Base-by-base conservation (phyloP, 2,113 vertebrate genomes). In the Petrocephalus microphthalmus region DNA sequence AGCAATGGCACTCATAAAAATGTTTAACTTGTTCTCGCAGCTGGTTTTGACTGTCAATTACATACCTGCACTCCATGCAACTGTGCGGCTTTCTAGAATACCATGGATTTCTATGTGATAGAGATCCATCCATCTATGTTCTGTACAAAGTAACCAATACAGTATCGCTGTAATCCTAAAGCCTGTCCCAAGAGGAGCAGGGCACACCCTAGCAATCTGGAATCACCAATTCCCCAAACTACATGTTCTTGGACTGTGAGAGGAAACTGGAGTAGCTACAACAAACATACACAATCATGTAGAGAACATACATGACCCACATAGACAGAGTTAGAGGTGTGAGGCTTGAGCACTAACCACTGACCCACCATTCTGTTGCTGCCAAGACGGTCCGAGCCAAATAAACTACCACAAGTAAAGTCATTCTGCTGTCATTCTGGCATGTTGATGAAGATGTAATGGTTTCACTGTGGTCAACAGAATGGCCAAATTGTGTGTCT, bases 321-420 rank as follows among this genome's bases (percentile, higher is more conserved):
- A 74, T 22, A 3, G n/a, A 67, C 11, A 74, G 29, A 74, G 67
- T 37, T 74, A 37, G 15, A 74, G 67, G 29, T 13, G 33, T 74
- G 67, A 17, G 33, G 29, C 29, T 74, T 10, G 1, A 74, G 1
- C 37, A 15, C 29, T 37, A 33, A 25, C 71, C 71, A 42, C 25
- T 37, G 33, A 74, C 11, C 33, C 71, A 78, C 71, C 17, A 19
- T 42, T 33, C 71, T 6, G 19, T 13, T 78, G 71, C 71, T 17
- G 33, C 37, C 33, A 42, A 78, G 33, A 42, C 0, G 33, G 19
- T 19, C 3, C 22, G 42, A 84, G 49, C 51, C 84, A 85, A 29
- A 29, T 54, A 85, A 53, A 25, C 49, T 53, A 33, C 84, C 47
- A 85, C 47, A 85, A 85, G 47, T 83, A 83, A 83, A 83, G 81